Evolutionary conservation across 2,113 vertebrate species (phyloP), one percentile per base, ranked within the genome.

Genomic region (Lontra canadensis): DNA sequence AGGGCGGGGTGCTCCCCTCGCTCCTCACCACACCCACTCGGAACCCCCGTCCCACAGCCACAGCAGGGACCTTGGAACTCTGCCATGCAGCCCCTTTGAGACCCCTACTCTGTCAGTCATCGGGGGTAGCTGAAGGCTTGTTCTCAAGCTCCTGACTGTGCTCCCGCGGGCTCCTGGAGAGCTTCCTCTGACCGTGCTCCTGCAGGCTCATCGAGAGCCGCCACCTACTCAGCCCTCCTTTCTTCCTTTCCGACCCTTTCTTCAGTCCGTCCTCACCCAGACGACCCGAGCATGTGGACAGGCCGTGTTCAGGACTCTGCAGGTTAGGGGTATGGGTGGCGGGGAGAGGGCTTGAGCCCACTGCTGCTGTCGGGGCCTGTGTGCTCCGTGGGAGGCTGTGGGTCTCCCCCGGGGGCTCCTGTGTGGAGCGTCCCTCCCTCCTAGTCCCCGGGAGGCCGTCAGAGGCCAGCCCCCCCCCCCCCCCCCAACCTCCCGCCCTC

Each of bases 41-140:
- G 88, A 89, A 65, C 1, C 2, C 69, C 49, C 13, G 5, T 61
- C 31, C 39, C 15, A 0, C n/a, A 59, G 18, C 36, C 99, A 99
- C 98, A 99, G 98, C 0, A 98, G 99, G 0, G 98, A 99, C 20
- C 97, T 98, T 21, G 99, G 99, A 95, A 99, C 99, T 7, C 98
- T 98, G 87, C 80, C 99, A 99, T 7, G 93, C 99, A 0, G 91
- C 99, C 97, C 98, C 87, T 99, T 99, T 25, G 98, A 99, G 97
- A 98, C 6, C 98, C 44, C 3, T 96, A 96, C 96, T 99, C 96
- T 98, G 98, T 93, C 98, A 96, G 71, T 99, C 99, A 26, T 99
- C 98, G 0, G 97, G 97, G 47, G 97, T 98, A 98, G 99, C 99
- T 83, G 99, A 99, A 98, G 99, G 99, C 49, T 99, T 99, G 96